These are phyloP conservation scores for Murina feae DNA, from an alignment of 2,113 vertebrate species.

Conservation along the genomic window DNA sequence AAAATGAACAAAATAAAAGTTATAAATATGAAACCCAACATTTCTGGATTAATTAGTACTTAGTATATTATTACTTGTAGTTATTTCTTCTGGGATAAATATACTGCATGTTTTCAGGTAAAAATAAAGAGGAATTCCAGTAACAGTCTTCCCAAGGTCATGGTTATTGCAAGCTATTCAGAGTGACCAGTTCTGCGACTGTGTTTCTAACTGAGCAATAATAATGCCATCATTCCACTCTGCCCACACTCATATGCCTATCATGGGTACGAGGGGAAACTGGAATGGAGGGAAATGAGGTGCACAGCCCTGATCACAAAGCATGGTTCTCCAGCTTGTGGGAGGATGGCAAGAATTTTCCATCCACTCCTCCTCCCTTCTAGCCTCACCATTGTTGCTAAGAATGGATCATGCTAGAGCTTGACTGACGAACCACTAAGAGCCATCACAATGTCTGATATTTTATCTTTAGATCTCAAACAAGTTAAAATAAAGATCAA, in stretches of 20 bases:
- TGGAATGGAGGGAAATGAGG: constrained; percentile 57
- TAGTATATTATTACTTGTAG: constrained; percentile 71
- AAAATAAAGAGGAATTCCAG: constrained; percentile 71
- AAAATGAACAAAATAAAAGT: constrained; percentile 74
- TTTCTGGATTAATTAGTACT: constrained; percentile 80
- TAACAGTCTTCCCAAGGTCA: constrained; percentile 76
- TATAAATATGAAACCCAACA: constrained; percentile 73
- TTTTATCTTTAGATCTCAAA: constrained; percentile 45
- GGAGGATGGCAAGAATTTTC: not conserved
- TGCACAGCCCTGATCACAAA: constrained; percentile 49
- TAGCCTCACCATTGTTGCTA: constrained; percentile 6
- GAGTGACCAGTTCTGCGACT: constrained; percentile 74
- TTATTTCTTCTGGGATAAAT: constrained; percentile 64
- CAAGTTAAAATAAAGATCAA: constrained; percentile 47
- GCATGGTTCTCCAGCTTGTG: constrained; percentile 66
- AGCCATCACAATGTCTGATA: not conserved
- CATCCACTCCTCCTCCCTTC: not conserved
- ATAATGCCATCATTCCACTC: constrained; percentile 56
- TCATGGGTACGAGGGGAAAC: constrained; percentile 50
- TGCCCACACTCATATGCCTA: constrained; percentile 52
- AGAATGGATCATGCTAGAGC: not conserved
- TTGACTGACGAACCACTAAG: constrained; percentile 37
- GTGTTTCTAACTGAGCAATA: constrained; percentile 43
- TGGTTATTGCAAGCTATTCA: constrained; percentile 76
- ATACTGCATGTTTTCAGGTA: constrained; percentile 63